Conservation (phyloP, 2,797 vertebrate species). For the Artibeus jamaicensis region DNA sequence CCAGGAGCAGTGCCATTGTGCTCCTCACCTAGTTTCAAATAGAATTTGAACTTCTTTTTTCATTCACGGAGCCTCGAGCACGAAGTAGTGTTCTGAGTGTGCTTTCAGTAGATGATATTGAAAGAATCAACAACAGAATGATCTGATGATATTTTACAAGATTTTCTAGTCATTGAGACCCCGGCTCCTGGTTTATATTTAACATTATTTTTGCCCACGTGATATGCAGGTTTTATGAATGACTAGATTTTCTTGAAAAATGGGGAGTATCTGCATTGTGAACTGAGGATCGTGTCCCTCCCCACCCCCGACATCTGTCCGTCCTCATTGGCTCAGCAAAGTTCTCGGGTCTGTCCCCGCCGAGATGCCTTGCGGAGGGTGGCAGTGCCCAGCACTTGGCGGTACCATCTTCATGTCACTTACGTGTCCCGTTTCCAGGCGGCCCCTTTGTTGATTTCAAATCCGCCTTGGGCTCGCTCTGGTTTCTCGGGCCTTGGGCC, state of each 20-base stretch:
- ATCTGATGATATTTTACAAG: neutral
- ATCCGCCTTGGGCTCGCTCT: neutral
- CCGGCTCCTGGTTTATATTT: neutral
- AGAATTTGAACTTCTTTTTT: neutral
- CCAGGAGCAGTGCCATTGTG: neutral
- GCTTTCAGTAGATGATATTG: neutral
- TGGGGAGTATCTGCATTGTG: conserved; percentile 5
- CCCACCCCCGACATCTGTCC: conserved; percentile 9
- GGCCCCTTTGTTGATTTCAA: conserved; percentile 49
- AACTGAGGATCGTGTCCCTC: neutral
- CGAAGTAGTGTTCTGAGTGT: neutral
- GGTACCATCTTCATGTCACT: conserved; percentile 2
- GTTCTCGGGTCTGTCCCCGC: neutral
- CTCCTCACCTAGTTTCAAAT: neutral
- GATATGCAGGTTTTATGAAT: conserved; percentile 48
- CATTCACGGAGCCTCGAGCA: neutral
- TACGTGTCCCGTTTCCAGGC: neutral
- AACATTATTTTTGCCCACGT: neutral
- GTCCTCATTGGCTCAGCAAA: conserved; percentile 21
- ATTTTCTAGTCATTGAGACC: neutral
- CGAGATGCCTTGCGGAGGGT: neutral
- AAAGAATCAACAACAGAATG: neutral
- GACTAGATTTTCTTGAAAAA: neutral
- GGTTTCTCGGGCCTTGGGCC: conserved; percentile 42
- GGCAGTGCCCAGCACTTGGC: neutral